Conservation (phyloP, 2,113 vertebrate genomes). For the Aptenodytes forsteri region DNA sequence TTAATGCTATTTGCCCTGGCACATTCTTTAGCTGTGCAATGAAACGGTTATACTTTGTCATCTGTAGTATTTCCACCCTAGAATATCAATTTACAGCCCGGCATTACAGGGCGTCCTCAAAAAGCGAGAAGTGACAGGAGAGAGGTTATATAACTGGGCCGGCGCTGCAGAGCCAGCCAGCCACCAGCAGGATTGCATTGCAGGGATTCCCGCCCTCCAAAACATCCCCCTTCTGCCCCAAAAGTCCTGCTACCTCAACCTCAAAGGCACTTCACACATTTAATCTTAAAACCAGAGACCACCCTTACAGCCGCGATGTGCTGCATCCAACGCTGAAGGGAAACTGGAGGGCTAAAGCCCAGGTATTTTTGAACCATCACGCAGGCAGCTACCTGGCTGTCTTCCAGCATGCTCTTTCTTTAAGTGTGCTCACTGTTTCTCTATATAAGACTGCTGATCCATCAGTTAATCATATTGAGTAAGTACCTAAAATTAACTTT, state of each 20-base stretch:
- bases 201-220: background rate
- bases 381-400: background rate
- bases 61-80: constrained; percentile 19
- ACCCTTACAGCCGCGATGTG: accelerated
- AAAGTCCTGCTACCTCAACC: background rate
- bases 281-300: background rate
- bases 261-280: background rate
- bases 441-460: constrained; percentile 44
- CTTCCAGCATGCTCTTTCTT: constrained; percentile 29
- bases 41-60: constrained; percentile 19
- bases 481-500: constrained; percentile 65
- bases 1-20: background rate
- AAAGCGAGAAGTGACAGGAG: background rate
- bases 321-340: background rate
- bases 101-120: constrained; percentile 1
- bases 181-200: background rate
- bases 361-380: background rate
- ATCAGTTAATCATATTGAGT: constrained; percentile 59
- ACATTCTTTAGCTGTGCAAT: background rate
- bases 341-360: background rate
- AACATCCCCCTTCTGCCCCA: background rate
- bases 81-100: constrained; percentile 9
- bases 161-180: background rate
- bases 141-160: constrained; percentile 3
- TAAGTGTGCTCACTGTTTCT: background rate